Base-by-base conservation (phyloP, 1,140 invertebrate species). In the Kradibia gibbosae region DNA sequence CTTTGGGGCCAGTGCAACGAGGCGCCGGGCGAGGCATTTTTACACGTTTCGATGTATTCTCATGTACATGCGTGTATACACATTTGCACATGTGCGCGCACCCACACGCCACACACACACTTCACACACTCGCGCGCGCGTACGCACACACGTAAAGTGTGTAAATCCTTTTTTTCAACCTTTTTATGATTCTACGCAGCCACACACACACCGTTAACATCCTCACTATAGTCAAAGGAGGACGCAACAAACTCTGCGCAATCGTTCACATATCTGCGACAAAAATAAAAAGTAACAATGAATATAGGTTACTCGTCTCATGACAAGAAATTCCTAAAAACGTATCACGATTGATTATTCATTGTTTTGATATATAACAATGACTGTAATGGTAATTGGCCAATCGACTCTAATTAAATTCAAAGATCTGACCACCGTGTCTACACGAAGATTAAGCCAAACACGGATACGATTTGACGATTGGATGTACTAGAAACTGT, bases 21-120 rank as follows among this genome's bases (percentile, higher is more conserved):
- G 65, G 65, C 76, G 76, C 76, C 76, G 48, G 65, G 53, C 53
- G 22, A 45, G 36, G 55, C 55, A 62, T 5, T 76, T 62, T 76
- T 76, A 76, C 57, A 20, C 55, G 39, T 57, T 31, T 22, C 15
- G 17, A 1, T n/a, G n/a, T n/a, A n/a, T n/a, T n/a, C n/a, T n/a
- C n/a, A n/a, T n/a, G n/a, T n/a, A n/a, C n/a, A n/a, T n/a, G n/a
- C n/a, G n/a, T n/a, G n/a, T n/a, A n/a, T n/a, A n/a, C n/a, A n/a
- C n/a, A n/a, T n/a, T n/a, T n/a, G n/a, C n/a, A n/a, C n/a, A n/a
- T n/a, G n/a, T n/a, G n/a, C n/a, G n/a, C n/a, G n/a, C n/a, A n/a
- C n/a, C n/a, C n/a, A n/a, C n/a, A n/a, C n/a, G n/a, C n/a, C n/a
- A n/a, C n/a, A n/a, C n/a, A n/a, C n/a, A n/a, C n/a, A n/a, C n/a